These are phyloP conservation scores for Cryptoprocta ferox DNA, from an alignment of 2,797 vertebrate genomes.

Conservation along the genomic window DNA sequence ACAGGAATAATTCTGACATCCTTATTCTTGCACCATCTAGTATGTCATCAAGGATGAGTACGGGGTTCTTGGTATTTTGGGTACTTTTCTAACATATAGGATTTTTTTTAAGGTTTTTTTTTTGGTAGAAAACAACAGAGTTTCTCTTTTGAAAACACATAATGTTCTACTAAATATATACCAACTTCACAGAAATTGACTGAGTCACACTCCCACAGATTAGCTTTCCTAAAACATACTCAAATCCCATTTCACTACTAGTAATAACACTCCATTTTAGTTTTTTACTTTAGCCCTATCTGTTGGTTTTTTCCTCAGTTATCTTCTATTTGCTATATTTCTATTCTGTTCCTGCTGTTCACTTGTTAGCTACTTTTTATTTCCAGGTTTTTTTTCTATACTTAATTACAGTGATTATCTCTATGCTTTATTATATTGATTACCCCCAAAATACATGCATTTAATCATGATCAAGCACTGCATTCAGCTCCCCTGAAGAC, in stretches of 20 bases:
- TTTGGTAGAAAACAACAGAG: not conserved
- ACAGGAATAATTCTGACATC: not conserved
- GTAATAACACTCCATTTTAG: not conserved
- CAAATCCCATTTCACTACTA: slow-evolving; percentile 10
- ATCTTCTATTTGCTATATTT: not conserved
- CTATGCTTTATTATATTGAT: not conserved
- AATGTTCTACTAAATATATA: slow-evolving; percentile 1
- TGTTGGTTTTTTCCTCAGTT: not conserved
- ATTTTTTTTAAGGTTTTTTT: not conserved
- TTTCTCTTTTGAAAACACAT: slow-evolving; percentile 30
- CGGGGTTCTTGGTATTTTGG: not conserved
- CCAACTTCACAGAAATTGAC: not conserved
- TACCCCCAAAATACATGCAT: not conserved
- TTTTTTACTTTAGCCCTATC: not conserved
- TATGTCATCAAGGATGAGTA: not conserved
- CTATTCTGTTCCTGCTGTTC: not conserved
- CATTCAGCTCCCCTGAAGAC: not conserved
- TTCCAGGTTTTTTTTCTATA: not conserved
- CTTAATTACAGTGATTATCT: not conserved
- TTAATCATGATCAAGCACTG: not conserved
- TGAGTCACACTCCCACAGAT: not conserved
- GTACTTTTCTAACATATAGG: not conserved
- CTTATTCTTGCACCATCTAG: not conserved
- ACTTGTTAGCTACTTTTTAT: not conserved
- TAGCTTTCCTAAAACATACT: slow-evolving; percentile 8